Base-by-base conservation (phyloP, 2,113 vertebrate genomes). In the Perca flavescens region DNA sequence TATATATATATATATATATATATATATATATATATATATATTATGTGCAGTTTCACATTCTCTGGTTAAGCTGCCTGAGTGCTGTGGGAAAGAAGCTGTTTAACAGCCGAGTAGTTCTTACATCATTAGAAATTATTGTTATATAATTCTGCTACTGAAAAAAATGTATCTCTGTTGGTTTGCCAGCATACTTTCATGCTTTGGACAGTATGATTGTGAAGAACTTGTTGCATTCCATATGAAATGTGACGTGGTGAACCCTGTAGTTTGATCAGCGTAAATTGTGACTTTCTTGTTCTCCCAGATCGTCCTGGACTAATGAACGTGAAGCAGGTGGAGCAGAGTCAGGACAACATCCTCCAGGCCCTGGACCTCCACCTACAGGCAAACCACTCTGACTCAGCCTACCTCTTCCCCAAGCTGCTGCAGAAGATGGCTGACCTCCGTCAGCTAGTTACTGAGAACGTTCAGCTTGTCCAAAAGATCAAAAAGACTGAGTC, bases 341-440 rank as follows among this genome's bases (percentile, higher is more conserved):
- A 97, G 94, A 99, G 99, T 92, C 98, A 99, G 74, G 98, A 99
- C 93, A 96, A 93, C 94, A 97, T 99, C 91, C 96, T 99, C 50
- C 97, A 96, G 73, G 97, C 97, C 10, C 96, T 99, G 56, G 96
- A 99, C 95, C 96, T 97, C 70, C 98, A 99, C 89, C 95, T 99
- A 80, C 97, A 97, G 84, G 94, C 94, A 80, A 98, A 98, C 95
- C 98, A 99, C 94, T 97, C 97, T 0, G 97, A 99, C 68, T 96
- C 96, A 46, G 94, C 96, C 91, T 98, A 99, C 96, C 97, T 99
- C 93, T 99, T 99, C 93, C 98, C 98, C 88, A 99, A 99, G 93
- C 96, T 99, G 94, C 96, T 99, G 93, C 98, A 99, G 96, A 99
- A 99, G 95, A 99, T 99, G 98, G 98, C 98, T 0, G 98, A 99